Evolutionary conservation across 2,113 vertebrate species (phyloP), one percentile per base, ranked within the genome.

Genomic region (Beaufortia kweichowensis): DNA sequence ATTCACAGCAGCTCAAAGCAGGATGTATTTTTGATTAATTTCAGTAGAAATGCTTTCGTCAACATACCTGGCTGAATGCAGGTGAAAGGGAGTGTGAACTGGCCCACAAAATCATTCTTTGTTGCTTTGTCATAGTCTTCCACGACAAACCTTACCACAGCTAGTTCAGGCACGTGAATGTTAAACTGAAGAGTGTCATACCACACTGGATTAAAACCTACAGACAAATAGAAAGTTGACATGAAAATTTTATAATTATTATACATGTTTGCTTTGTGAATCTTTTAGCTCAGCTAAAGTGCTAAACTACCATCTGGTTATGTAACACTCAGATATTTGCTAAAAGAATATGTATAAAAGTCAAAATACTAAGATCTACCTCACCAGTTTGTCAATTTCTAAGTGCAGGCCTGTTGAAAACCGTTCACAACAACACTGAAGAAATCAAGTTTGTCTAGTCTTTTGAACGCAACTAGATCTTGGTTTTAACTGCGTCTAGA

Each of bases 121-220:
- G 96, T 93, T 0, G 92, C 94, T 87, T 95, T 94, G 84, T 96
- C 94, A 0, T 98, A 96, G 87, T 98, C 97, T 76, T 96, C 93
- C 46, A 98, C 96, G 67, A 98, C 92, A 5, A 98, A 98, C 72
- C 96, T 95, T 15, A 98, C 81, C 2, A 98, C 84, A 29, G 94
- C 93, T 63, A 98, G 89, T 60, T 98, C 95, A 0, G 96, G 96
- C 2, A 94, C 89, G 0, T 92, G 92, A 50, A 98, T 77, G 61
- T 84, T 93, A 82, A 98, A 98, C 72, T 88, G 90, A 17, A 98
- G 87, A 0, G 92, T 95, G 89, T 98, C 92, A 0, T 93, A 88
- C 97, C 97, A 98, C 73, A 84, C 82, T 0, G 97, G 97, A 82
- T 98, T 98, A 86, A 98, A 98, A 3, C 97, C 97, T 98, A 77